These are phyloP conservation scores for Nasua narica DNA, from an alignment of 2,797 vertebrate species.

Conservation along the genomic window DNA sequence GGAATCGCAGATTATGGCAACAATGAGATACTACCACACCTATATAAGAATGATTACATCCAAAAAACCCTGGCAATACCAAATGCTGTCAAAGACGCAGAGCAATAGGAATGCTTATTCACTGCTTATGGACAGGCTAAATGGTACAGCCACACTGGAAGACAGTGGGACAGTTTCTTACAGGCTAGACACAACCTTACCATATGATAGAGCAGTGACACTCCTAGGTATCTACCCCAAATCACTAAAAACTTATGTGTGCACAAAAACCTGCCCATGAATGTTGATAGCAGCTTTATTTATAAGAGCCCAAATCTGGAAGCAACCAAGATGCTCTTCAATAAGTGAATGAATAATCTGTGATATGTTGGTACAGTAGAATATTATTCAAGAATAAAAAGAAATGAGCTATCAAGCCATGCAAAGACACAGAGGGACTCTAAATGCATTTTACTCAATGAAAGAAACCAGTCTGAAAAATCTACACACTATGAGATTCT, in stretches of 20 bases:
- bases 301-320: neutral
- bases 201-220: neutral
- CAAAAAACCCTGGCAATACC: neutral
- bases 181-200: neutral
- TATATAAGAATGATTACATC: neutral
- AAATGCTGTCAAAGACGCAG: neutral
- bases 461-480: neutral
- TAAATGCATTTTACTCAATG: neutral
- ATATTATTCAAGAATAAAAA: neutral
- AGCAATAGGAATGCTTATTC: neutral
- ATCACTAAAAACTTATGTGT: neutral
- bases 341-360: neutral
- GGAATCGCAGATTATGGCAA: neutral
- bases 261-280: neutral
- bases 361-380: neutral
- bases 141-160: neutral
- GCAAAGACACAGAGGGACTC: neutral
- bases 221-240: neutral
- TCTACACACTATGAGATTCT: neutral
- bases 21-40: neutral
- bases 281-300: neutral
- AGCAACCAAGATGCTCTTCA: neutral
- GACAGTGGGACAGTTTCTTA: neutral
- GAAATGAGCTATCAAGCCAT: neutral
- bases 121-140: neutral